A percentile compares a stretch with the other conserved stretches of the same genome.
Evolutionary conservation across 2,113 vertebrate genomes (phyloP).

Genomic region (Panthera tigris): DNA sequence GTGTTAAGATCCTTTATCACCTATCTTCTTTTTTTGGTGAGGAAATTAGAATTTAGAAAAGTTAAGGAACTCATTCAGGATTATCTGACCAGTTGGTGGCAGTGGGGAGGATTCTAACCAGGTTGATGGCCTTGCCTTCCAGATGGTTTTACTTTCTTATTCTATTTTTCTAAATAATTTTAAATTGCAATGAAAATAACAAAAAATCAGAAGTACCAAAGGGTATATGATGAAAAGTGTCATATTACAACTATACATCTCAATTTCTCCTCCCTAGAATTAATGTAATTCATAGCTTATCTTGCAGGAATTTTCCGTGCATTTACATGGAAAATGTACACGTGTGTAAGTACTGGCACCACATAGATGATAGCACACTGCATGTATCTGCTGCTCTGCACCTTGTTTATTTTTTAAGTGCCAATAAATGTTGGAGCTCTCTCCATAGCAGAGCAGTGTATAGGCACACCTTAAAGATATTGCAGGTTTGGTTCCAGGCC

Average conservation of each 20-base stretch:
- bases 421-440: neutral
- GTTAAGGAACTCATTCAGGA: neutral
- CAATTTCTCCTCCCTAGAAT: neutral
- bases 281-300: neutral
- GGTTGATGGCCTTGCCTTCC: neutral
- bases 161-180: constrained; percentile 10
- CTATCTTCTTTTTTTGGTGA: neutral
- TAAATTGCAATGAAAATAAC: constrained; percentile 39
- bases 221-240: neutral
- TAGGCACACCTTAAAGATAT: neutral
- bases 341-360: neutral
- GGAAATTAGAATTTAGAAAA: neutral
- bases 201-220: neutral
- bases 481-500: neutral
- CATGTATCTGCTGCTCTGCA: neutral
- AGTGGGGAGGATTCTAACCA: neutral
- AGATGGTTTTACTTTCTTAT: neutral
- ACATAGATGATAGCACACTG: neutral
- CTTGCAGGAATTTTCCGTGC: neutral
- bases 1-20: neutral
- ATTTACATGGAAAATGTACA: neutral
- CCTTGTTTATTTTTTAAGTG: neutral
- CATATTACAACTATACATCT: neutral
- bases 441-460: neutral
- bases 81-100: neutral